Conservation (phyloP, 1,140 invertebrate genomes). For the Eupeodes corollae region DNA sequence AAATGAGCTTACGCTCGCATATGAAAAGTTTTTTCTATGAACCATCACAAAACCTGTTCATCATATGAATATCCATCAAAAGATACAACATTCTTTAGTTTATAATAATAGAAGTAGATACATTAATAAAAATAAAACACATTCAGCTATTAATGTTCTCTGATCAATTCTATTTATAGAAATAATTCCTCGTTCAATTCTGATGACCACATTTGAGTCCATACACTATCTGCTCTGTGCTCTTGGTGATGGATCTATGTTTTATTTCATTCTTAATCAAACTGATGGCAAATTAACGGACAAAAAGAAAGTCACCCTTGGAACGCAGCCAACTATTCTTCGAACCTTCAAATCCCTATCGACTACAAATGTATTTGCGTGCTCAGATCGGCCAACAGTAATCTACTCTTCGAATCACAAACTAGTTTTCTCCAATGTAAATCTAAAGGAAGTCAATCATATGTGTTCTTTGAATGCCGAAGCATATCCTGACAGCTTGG, state of each 20-base stretch:
- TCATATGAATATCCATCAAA: too few relatives aligned
- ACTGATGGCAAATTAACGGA: conserved; percentile 60
- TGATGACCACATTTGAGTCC: conserved; percentile 90
- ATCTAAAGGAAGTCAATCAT: conserved; percentile 94
- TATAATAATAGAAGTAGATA: too few relatives aligned
- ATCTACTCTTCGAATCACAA: conserved; percentile 99
- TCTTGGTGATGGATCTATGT: conserved; percentile 94
- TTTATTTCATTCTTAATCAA: conserved; percentile 82
- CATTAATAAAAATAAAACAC: too few relatives aligned
- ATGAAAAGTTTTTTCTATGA: too few relatives aligned
- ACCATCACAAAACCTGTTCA: too few relatives aligned
- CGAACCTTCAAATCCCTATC: conserved; percentile 82
- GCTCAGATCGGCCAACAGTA: conserved; percentile 94
- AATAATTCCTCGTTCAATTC: conserved; percentile 89
- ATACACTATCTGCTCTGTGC: conserved; percentile 85
- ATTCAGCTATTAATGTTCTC: too few relatives aligned
- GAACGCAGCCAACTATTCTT: conserved; percentile 92
- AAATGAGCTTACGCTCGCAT: too few relatives aligned
- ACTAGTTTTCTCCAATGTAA: conserved; percentile 98
- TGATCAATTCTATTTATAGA: conserved; percentile 51
- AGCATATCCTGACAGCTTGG: conserved; percentile 88
- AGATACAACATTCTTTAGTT: too few relatives aligned
- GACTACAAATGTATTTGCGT: conserved; percentile 96
- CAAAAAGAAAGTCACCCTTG: conserved; percentile 86
- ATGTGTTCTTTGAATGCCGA: conserved; percentile 96